phyloP scores from a whole-genome alignment of 2,888 invertebrate species.

The Rotaria macrura region DNA sequence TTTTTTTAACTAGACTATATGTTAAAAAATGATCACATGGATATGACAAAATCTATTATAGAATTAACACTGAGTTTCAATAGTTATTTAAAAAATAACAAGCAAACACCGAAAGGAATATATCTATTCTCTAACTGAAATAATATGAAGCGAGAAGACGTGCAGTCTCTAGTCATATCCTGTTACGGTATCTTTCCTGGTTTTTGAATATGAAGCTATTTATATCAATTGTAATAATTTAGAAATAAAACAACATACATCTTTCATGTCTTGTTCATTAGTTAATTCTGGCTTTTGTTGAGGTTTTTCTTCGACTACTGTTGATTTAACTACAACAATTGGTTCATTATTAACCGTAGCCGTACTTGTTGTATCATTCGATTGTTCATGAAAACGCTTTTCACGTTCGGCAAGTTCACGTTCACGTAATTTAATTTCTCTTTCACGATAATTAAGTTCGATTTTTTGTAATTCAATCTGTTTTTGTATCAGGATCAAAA shows the following conservation, averaged over 20 bases:
- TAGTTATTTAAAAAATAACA: no score
- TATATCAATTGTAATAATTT: no score
- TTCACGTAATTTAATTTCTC: neutral
- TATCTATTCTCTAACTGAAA: no score
- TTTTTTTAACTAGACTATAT: no score
- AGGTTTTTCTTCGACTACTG: neutral
- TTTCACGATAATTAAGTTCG: neutral
- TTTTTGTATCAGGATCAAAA: neutral
- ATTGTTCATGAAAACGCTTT: neutral
- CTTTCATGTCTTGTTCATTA: neutral
- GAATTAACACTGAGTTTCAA: no score
- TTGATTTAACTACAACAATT: neutral
- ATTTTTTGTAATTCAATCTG: neutral
- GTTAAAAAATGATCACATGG: no score
- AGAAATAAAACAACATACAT: neutral
- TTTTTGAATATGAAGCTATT: no score
- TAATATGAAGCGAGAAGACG: no score
- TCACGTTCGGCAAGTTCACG: neutral
- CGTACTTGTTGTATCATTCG: neutral
- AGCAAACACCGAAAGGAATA: no score
- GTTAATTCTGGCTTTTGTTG: neutral
- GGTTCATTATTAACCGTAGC: neutral
- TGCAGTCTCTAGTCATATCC: no score
- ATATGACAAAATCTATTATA: no score
- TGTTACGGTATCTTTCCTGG: no score